Base-by-base conservation (phyloP, 2,113 vertebrate species). In the Emberiza fucata region DNA sequence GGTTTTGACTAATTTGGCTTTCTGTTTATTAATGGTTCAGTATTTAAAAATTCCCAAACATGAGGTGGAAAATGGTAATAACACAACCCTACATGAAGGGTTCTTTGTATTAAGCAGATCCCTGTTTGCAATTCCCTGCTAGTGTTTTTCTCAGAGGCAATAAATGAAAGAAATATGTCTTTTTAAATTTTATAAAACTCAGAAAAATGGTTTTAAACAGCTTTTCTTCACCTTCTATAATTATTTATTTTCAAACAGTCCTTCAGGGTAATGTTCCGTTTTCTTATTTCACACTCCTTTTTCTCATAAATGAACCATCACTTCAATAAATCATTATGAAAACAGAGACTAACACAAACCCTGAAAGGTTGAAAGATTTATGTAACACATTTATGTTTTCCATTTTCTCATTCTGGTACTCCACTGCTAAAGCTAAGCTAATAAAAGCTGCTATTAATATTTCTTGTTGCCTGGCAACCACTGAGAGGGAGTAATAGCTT, bases 371-470 rank as follows among this genome's bases (percentile, higher is more conserved):
- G 98, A 98, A 98, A 99, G 99, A 99, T 99, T 99, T 99, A 99
- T 99, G 99, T 99, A 99, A 99, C 99, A 99, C 99, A 99, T 99
- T 99, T 99, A 99, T 99, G 99, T 99, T 99, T 99, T 99, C 99
- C 99, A 99, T 99, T 99, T 99, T 99, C 99, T 99, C 99, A 99
- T 99, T 99, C 99, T 99, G 99, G 98, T 99, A 98, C 99, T 99
- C 98, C 98, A 98, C 98, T 98, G 99, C 98, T 99, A 99, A 99
- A 99, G 99, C 99, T 99, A 98, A 98, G 98, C 99, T 99, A 99
- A 99, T 99, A 99, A 99, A 99, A 99, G 99, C 98, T 98, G 98
- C 99, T 99, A 99, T 99, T 99, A 99, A 99, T 99, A 99, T 99
- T 99, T 99, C 99, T 98, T 99, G 99, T 99, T 99, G 99, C 99